Evolutionary conservation across 2,888 invertebrate species (phyloP), one percentile per base, ranked within the genome.

Genomic region (Frankliniella intonsa): DNA sequence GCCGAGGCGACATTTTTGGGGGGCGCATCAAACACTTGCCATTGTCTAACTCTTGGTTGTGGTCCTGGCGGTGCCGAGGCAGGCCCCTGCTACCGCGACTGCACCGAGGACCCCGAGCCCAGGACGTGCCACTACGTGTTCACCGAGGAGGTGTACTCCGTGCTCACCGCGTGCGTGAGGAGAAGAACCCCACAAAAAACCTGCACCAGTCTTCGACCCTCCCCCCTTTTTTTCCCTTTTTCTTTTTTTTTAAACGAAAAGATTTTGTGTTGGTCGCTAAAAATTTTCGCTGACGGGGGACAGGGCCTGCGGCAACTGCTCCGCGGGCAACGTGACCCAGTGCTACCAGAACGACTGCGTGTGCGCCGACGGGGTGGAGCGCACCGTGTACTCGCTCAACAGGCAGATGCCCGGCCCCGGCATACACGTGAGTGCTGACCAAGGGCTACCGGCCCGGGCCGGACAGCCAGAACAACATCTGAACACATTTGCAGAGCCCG

Each of bases 301-400:
- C 84, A 89, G 89, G 81, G 90, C 89, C 3, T 90, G 90, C 84
- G 87, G 86, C 81, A 86, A 87, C 84, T 90, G 91, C 85, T 87
- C 88, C 0, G 83, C 85, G 81, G 86, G 87, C n/a, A 83, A 85
- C 5, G 80, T 81, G 5, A 84, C 87, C 1, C 89, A 90, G 85
- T 91, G 90, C 84, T 84, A 85, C 80, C 84, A 87, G n/a, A 87
- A 88, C 1, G 89, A 90, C 85, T 91, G 90, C 84, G 86, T 90
- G 49, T 84, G 90, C 0, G 89, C 87, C 0, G 90, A 91, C 85
- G 90, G 90, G 2, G 84, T 87, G 17, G 87, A 88, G 84, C 87
- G 89, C 62, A 88, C 88, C 0, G 86, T 90, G 3, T 87, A 89
- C 84, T 87, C 88, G 17, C 88, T 90, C 51, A 90, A 90, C 86